These are phyloP conservation scores for Mercenaria mercenaria DNA, from an alignment of 1,140 invertebrate species.

Conservation along the genomic window DNA sequence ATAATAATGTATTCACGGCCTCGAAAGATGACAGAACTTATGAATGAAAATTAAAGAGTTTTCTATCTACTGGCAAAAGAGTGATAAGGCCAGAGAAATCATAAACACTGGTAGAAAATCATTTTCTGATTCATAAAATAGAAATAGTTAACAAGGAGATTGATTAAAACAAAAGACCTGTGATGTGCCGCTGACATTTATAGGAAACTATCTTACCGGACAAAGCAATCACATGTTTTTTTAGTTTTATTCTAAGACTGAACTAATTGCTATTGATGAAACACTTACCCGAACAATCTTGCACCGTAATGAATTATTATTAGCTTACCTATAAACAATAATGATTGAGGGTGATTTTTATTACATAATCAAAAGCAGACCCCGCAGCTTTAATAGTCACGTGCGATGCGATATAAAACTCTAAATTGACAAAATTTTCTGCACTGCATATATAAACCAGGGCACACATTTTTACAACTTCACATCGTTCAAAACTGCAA, in stretches of 20 bases:
- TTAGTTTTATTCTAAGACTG: neutral
- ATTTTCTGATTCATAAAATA: neutral
- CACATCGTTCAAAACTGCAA: slow-evolving; percentile 22
- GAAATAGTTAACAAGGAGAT: neutral
- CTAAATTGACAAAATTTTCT: neutral
- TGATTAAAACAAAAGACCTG: neutral
- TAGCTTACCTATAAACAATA: too few relatives aligned
- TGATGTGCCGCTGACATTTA: neutral
- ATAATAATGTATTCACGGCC: neutral
- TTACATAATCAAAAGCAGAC: too few relatives aligned
- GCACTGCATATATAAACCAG: slow-evolving; percentile 14
- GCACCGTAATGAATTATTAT: too few relatives aligned
- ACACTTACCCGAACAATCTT: neutral
- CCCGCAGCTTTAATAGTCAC: too few relatives aligned
- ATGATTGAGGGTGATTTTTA: too few relatives aligned
- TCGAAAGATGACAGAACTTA: neutral
- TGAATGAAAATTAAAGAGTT: neutral
- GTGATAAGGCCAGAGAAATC: neutral
- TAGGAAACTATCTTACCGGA: neutral
- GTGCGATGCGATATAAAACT: neutral
- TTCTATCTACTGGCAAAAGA: neutral
- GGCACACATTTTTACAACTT: neutral
- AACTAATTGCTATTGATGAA: neutral
- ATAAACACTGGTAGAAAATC: neutral
- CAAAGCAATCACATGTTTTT: neutral